Evolutionary conservation across 1,140 invertebrate genomes (phyloP).

Genomic region (honey bee (Apis mellifera)): DNA sequence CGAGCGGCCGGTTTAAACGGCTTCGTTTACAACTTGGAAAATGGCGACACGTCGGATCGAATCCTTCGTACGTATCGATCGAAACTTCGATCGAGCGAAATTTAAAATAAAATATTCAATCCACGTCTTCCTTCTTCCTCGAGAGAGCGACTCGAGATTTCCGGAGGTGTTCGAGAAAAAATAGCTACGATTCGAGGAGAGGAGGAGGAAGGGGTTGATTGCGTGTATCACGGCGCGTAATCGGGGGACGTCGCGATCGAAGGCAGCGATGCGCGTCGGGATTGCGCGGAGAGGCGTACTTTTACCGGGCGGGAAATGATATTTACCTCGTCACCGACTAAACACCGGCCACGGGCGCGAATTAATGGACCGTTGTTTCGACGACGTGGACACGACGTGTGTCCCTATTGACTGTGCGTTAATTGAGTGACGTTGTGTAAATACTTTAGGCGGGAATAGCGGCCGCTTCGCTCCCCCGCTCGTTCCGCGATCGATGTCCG

Average conservation of each 20-base stretch:
- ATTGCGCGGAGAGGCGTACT: constrained; percentile 38
- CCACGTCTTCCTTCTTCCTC: too few relatives aligned
- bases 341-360: constrained; percentile 66
- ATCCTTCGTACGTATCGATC: too few relatives aligned
- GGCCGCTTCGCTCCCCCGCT: constrained; percentile 24
- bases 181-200: too few relatives aligned
- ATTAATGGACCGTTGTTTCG: constrained; percentile 78
- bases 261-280: constrained; percentile 1
- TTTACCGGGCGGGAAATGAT: constrained; percentile 61
- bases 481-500: not conserved
- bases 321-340: constrained; percentile 73
- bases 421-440: constrained; percentile 76
- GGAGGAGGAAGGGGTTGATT: not conserved
- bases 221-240: constrained; percentile 34
- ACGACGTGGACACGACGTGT: constrained; percentile 59
- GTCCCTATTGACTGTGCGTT: constrained; percentile 73
- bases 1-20: not conserved
- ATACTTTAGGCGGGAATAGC: constrained; percentile 70
- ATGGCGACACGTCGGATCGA: too few relatives aligned
- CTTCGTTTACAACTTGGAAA: constrained; percentile 34
- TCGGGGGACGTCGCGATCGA: constrained; percentile 1
- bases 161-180: too few relatives aligned
- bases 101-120: too few relatives aligned
- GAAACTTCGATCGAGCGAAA: too few relatives aligned
- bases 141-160: too few relatives aligned